Conservation (phyloP, 2,113 vertebrate genomes). For the Toxostoma redivivum region DNA sequence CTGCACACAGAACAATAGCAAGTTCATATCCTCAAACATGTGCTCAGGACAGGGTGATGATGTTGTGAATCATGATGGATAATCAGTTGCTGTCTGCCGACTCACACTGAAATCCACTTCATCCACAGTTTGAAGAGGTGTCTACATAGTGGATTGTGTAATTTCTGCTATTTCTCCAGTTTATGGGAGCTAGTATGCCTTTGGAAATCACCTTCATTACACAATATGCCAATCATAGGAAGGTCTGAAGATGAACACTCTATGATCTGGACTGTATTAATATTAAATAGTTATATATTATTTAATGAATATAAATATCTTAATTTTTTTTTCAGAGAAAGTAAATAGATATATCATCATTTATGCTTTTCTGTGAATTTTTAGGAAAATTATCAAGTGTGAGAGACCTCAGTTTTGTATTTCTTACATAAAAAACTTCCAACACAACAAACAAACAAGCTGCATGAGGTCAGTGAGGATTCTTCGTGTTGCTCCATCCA, state of each 20-base stretch:
- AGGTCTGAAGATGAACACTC: neutral
- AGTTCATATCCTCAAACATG: neutral
- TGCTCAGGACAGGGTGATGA: neutral
- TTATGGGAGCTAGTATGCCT: neutral
- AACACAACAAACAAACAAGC: neutral
- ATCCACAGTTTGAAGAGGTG: neutral
- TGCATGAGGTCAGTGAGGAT: neutral
- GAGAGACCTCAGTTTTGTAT: neutral
- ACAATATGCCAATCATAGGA: neutral
- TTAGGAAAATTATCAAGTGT: neutral
- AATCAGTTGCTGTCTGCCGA: neutral
- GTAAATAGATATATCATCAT: neutral
- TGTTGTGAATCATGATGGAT: neutral
- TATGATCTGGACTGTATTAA: neutral
- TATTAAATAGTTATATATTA: neutral
- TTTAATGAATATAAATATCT: neutral
- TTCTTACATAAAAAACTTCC: neutral
- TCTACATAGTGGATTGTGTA: neutral
- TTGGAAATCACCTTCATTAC: neutral
- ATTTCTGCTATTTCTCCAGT: neutral
- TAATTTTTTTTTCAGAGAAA: neutral
- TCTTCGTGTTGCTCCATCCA: neutral
- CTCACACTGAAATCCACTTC: neutral
- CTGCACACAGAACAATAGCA: neutral
- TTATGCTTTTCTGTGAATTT: neutral